These are phyloP conservation scores for Villa cingulata DNA, from an alignment of 2,888 invertebrate genomes.

Conservation along the genomic window DNA sequence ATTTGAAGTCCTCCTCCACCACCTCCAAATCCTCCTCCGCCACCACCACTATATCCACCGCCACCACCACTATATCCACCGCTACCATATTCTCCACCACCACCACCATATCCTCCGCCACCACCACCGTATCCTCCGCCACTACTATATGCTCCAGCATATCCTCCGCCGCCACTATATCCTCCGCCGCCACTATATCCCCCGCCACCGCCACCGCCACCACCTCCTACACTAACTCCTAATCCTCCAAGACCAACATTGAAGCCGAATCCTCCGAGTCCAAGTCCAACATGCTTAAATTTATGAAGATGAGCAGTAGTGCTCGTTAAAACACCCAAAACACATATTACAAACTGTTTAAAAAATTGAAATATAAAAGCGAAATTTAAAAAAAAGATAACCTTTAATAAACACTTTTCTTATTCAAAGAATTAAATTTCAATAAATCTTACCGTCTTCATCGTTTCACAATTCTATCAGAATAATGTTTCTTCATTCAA, in stretches of 20 bases:
- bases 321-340: neutral
- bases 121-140: neutral
- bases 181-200: neutral
- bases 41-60: neutral
- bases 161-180: no score
- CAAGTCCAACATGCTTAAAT: neutral
- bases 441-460: neutral
- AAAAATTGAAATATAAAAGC: no score
- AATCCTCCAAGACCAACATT: slow-evolving; percentile 3
- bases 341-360: neutral
- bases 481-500: neutral
- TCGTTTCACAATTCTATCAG: neutral
- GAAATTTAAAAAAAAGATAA: neutral
- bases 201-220: no score
- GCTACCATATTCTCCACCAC: neutral
- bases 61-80: neutral
- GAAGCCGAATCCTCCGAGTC: no score
- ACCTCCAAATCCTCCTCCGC: slow-evolving; percentile 4
- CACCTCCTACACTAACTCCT: slow-evolving; percentile 2
- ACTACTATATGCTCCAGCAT: neutral
- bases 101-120: neutral
- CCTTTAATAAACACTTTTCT: no score
- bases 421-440: neutral
- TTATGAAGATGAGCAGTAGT: neutral
- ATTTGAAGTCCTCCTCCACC: neutral